These are phyloP conservation scores for Pseudomyrmex dendroicus DNA, from an alignment of 1,140 invertebrate genomes.

Conservation along the genomic window DNA sequence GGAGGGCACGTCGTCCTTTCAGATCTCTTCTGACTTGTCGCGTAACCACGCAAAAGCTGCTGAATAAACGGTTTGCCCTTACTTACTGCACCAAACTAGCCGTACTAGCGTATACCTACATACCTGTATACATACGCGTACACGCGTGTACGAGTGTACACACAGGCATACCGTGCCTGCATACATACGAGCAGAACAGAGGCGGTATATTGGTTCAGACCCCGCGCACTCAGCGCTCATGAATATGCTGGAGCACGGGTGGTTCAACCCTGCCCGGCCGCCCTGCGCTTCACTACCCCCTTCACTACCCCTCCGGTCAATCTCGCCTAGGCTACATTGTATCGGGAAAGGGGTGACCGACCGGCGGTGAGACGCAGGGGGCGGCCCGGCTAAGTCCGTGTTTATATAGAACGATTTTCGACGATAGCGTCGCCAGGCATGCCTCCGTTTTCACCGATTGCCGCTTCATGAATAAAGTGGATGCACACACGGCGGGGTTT, in stretches of 20 bases:
- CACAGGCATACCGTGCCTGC: slow-evolving; percentile 54
- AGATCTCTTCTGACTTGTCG: slow-evolving; percentile 67
- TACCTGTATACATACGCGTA: slow-evolving; percentile 34
- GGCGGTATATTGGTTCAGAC: slow-evolving; percentile 79
- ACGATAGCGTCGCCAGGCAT: slow-evolving; percentile 67
- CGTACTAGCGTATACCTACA: slow-evolving; percentile 50
- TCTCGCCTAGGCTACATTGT: slow-evolving; percentile 75
- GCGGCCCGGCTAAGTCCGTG: slow-evolving; percentile 62
- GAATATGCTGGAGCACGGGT: slow-evolving; percentile 81
- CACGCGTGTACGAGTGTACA: slow-evolving; percentile 41
- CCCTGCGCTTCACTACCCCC: slow-evolving; percentile 43
- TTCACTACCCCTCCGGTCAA: slow-evolving; percentile 71
- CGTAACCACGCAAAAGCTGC: slow-evolving; percentile 72
- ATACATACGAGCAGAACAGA: slow-evolving; percentile 65
- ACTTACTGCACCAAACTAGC: slow-evolving; percentile 70
- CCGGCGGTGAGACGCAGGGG: neutral
- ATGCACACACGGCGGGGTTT: neutral
- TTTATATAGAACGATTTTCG: slow-evolving; percentile 76
- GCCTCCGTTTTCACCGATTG: slow-evolving; percentile 68
- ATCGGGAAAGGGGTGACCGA: slow-evolving; percentile 73
- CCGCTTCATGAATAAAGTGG: slow-evolving; percentile 52
- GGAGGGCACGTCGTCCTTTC: slow-evolving; percentile 42
- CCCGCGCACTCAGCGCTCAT: slow-evolving; percentile 81
- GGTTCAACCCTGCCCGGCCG: slow-evolving; percentile 71
- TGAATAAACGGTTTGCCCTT: slow-evolving; percentile 74